Percentiles rank a stretch among this genome's conserved stretches.
Evolutionary conservation across 53 echinoderm and acorn worm species (phyloP).

Genomic region (Echinometra lucunter): DNA sequence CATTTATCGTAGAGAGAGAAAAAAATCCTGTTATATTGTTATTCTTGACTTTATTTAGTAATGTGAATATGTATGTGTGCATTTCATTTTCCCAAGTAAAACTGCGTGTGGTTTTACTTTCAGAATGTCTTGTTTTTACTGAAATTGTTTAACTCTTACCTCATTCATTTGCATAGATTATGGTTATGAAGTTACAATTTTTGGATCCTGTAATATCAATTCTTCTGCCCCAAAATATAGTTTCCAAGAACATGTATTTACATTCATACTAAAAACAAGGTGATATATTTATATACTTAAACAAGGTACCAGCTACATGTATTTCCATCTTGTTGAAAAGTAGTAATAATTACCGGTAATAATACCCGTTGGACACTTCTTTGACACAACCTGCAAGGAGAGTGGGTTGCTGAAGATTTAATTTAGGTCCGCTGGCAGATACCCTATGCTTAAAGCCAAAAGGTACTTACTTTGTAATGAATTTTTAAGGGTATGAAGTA

Average conservation of each 20-base stretch:
- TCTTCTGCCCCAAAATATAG: not conserved
- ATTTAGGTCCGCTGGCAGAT: not conserved
- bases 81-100: not conserved
- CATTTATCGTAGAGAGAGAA: slow-evolving; percentile 2
- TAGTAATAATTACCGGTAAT: not conserved
- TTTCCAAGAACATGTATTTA: not conserved
- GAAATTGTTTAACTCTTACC: not conserved
- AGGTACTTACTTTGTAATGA: not conserved
- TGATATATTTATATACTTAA: not conserved
- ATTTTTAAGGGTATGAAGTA: not conserved
- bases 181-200: not conserved
- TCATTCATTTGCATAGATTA: not conserved
- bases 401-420: not conserved
- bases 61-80: slow-evolving; percentile 16
- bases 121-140: not conserved
- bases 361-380: not conserved
- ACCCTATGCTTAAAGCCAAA: not conserved
- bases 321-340: not conserved
- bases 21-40: slow-evolving; percentile 32
- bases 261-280: not conserved
- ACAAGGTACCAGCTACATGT: not conserved
- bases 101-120: not conserved
- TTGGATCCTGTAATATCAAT: not conserved
- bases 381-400: not conserved
- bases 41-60: slow-evolving; percentile 47